phyloP scores from a whole-genome alignment of 2,888 invertebrate genomes.

The Acanthosepion esculentum region DNA sequence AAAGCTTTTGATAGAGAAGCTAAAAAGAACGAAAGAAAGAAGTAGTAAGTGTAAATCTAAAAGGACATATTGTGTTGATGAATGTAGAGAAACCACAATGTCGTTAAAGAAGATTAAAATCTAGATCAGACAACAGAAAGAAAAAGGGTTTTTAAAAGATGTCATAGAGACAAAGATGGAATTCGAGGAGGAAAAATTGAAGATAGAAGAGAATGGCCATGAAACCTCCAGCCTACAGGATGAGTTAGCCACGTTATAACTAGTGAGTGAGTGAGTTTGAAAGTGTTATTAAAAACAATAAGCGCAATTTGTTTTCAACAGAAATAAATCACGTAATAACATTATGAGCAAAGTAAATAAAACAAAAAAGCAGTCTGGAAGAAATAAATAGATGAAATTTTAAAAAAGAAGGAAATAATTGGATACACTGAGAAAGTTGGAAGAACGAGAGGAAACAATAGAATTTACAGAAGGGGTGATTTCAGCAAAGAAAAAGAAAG shows the following conservation, averaged over 20 bases:
- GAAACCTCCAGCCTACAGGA: neutral
- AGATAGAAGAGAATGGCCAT: neutral
- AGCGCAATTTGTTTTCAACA: neutral
- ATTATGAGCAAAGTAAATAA: neutral
- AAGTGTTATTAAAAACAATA: neutral
- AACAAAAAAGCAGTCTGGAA: neutral
- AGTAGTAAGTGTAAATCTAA: too few relatives aligned
- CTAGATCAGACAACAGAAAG: neutral
- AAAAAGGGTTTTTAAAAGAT: neutral
- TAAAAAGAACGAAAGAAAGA: too few relatives aligned
- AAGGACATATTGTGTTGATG: too few relatives aligned
- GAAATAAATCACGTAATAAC: neutral
- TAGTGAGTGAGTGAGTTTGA: neutral
- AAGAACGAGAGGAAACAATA: neutral
- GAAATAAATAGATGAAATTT: neutral
- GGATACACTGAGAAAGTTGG: neutral
- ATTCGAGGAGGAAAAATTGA: neutral
- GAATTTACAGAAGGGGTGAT: neutral
- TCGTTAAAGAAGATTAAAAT: too few relatives aligned
- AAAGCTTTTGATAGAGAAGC: too few relatives aligned
- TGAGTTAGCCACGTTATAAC: too few relatives aligned
- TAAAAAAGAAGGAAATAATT: neutral
- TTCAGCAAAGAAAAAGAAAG: neutral
- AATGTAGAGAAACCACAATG: too few relatives aligned
- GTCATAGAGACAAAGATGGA: neutral